Conservation (phyloP, 1,140 invertebrate genomes). For the Armadillidium nasatum region DNA sequence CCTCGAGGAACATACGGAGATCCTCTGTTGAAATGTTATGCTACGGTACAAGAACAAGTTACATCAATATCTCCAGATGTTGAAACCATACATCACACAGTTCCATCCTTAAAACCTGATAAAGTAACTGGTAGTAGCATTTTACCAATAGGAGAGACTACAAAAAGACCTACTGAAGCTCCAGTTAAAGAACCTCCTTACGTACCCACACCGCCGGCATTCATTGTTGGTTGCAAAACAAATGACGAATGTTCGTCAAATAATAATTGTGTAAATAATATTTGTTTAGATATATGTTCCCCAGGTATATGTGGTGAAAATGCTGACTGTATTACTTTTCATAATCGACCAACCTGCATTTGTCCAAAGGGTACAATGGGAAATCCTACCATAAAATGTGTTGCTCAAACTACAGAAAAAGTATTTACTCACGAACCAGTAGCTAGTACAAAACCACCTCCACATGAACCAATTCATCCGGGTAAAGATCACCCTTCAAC, state of each 20-base stretch:
- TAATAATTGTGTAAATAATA: constrained; percentile 47
- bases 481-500: constrained; percentile 43
- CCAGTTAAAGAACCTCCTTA: constrained; percentile 13
- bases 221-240: constrained; percentile 40
- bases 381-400: constrained; percentile 62
- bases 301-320: constrained; percentile 48
- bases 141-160: constrained; percentile 25
- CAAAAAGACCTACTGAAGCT: constrained; percentile 19
- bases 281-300: constrained; percentile 61
- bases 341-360: constrained; percentile 46
- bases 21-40: constrained; percentile 54
- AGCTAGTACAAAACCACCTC: constrained; percentile 72
- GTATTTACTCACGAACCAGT: constrained; percentile 63
- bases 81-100: constrained; percentile 11
- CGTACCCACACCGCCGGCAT: constrained; percentile 29
- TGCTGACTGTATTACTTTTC: constrained; percentile 45
- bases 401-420: constrained; percentile 64
- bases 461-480: constrained; percentile 60
- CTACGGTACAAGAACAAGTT: constrained; percentile 14
- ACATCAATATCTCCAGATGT: constrained; percentile 19
- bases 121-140: constrained; percentile 15
- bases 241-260: constrained; percentile 46
- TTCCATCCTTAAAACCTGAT: constrained; percentile 20
- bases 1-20: constrained; percentile 59
- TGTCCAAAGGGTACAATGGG: constrained; percentile 47